These are phyloP conservation scores for Chlorops oryzae DNA, from an alignment of 1,140 invertebrate genomes.

Conservation along the genomic window DNA sequence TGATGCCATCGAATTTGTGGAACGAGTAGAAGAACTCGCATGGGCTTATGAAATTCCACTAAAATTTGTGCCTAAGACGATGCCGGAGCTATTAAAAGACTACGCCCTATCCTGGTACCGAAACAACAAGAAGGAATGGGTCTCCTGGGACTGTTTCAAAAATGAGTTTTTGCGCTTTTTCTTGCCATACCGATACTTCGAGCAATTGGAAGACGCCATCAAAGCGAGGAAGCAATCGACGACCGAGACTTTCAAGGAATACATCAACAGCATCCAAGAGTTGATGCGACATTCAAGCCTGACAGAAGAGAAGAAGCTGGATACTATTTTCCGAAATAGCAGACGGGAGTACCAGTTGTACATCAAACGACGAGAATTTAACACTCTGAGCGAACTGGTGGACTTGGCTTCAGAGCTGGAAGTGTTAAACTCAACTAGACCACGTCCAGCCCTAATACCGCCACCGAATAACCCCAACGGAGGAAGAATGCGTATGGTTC, in stretches of 20 bases:
- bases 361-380: neutral
- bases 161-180: neutral
- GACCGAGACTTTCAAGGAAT: neutral
- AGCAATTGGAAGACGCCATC: neutral
- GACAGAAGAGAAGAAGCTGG: neutral
- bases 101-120: neutral
- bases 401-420: neutral
- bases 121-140: neutral
- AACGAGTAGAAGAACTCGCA: neutral
- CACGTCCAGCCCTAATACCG: neutral
- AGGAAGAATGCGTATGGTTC: neutral
- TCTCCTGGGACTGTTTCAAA: neutral
- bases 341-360: neutral
- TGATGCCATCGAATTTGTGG: no score
- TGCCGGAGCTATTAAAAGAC: neutral
- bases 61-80: neutral
- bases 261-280: neutral
- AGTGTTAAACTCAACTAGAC: neutral
- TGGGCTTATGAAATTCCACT: neutral
- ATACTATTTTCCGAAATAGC: neutral
- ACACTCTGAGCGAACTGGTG: neutral
- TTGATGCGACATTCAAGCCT: neutral
- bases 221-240: neutral
- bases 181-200: neutral
- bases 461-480: neutral